Conservation (phyloP, 1,140 invertebrate genomes). For the Ectropis grisescens region DNA sequence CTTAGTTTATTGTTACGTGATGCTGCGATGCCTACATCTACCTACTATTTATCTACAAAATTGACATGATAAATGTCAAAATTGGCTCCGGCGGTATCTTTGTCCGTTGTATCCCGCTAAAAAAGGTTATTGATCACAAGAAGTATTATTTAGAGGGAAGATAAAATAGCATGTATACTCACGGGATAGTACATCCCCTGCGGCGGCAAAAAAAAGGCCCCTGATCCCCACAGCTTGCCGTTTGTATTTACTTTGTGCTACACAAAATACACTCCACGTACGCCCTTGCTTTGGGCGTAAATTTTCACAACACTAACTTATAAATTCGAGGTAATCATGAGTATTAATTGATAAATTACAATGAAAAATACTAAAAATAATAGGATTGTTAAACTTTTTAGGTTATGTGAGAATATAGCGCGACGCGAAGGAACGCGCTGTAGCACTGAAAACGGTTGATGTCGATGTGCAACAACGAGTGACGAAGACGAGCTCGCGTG, state of each 20-base stretch:
- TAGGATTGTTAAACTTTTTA: conserved; percentile 47
- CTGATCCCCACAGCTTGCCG: conserved; percentile 94
- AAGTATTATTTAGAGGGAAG: no score
- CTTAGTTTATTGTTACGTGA: no score
- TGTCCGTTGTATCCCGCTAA: no score
- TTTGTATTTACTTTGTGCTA: conserved; percentile 76
- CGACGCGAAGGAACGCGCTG: conserved; percentile 64
- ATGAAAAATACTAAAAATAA: conserved; percentile 42
- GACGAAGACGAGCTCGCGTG: conserved; percentile 42
- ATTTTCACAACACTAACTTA: conserved; percentile 60
- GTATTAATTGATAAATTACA: conserved; percentile 48
- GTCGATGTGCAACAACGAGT: conserved; percentile 62
- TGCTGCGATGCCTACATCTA: no score
- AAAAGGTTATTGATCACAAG: no score
- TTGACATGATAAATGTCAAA: no score
- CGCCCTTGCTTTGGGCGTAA: conserved; percentile 48
- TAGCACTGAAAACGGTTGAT: conserved; percentile 63
- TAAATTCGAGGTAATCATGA: conserved; percentile 58
- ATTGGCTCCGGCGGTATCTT: no score
- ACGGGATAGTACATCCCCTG: conserved; percentile 95
- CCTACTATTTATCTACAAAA: no score
- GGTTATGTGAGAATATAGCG: conserved; percentile 64
- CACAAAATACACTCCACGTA: conserved; percentile 68
- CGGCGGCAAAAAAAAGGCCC: conserved; percentile 91
- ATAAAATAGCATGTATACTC: conserved; percentile 67